Conservation (phyloP, 2,888 invertebrate genomes). For the Caenorhabditis imperialis region DNA sequence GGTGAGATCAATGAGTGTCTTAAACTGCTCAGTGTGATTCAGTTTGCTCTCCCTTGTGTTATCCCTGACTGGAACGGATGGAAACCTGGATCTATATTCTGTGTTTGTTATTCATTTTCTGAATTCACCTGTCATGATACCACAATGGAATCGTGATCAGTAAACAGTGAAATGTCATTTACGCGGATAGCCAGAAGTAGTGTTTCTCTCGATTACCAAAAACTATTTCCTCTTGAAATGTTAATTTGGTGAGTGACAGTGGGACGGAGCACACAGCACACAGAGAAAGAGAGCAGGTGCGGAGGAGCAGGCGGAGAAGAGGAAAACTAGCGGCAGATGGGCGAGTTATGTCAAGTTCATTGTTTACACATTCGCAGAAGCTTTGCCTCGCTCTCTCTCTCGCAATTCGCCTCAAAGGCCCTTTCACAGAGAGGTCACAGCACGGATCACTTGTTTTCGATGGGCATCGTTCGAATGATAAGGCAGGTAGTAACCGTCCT, state of each 20-base stretch:
- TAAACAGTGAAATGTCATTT: too few species aligned
- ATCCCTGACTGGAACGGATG: too few species aligned
- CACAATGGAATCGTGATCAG: too few species aligned
- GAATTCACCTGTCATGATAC: too few species aligned
- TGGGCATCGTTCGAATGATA: not conserved
- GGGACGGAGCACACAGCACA: not conserved
- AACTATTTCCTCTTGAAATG: too few species aligned
- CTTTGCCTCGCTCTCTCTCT: not conserved
- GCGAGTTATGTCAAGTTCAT: slow-evolving; percentile 40
- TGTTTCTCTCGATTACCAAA: not conserved
- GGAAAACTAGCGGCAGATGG: slow-evolving; percentile 14
- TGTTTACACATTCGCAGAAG: slow-evolving; percentile 39
- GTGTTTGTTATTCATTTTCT: too few species aligned
- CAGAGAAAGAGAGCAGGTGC: not conserved
- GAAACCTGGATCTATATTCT: too few species aligned
- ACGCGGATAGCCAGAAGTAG: too few species aligned
- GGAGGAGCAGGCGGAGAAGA: slow-evolving; percentile 10
- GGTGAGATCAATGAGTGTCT: too few species aligned
- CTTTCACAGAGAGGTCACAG: not conserved
- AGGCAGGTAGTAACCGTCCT: not conserved
- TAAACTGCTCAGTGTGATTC: too few species aligned
- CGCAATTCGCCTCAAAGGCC: not conserved
- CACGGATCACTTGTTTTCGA: not conserved
- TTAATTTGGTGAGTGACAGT: slow-evolving; percentile 11
- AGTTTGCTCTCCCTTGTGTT: too few species aligned